These are phyloP conservation scores for Hippoglossus stenolepis DNA, from an alignment of 2,113 vertebrate species.

Conservation along the genomic window DNA sequence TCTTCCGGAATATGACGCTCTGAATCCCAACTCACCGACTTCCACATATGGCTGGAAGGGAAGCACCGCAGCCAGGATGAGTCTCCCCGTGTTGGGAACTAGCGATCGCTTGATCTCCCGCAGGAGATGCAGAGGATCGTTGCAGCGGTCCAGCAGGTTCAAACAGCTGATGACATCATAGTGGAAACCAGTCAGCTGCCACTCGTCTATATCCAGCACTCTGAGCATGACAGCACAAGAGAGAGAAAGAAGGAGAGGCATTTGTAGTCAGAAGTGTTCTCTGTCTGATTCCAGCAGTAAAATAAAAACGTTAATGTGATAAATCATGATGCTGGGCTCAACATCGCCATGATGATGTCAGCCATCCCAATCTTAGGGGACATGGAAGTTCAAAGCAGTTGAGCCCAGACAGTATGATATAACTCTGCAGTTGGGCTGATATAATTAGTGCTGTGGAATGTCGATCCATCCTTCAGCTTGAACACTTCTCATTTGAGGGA, in stretches of 20 bases:
- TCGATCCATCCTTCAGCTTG: no score
- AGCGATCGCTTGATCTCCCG: constrained; percentile 89
- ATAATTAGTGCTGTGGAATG: no score
- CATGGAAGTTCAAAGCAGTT: no score
- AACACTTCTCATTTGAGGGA: no score
- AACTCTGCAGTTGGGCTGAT: no score
- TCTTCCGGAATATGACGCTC: background rate
- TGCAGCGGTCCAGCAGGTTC: constrained; percentile 96
- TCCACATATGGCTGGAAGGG: constrained; percentile 97
- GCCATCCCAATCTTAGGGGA: no score
- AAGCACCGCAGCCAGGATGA: constrained; percentile 92
- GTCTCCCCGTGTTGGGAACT: constrained; percentile 90
- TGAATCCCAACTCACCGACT: constrained; percentile 85
- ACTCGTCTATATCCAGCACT: constrained; percentile 92
- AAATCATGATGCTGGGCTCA: no score
- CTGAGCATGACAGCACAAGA: constrained; percentile 65
- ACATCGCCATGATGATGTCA: no score
- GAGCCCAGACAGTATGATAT: no score
- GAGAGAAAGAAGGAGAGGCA: background rate
- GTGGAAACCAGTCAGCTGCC: constrained; percentile 91
- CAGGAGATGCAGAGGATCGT: constrained; percentile 91
- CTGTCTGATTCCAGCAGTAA: no score
- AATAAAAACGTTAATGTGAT: no score
- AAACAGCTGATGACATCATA: constrained; percentile 98
- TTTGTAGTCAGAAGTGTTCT: background rate